Conservation (phyloP, 1,140 invertebrate genomes). For the Cydia amplana region DNA sequence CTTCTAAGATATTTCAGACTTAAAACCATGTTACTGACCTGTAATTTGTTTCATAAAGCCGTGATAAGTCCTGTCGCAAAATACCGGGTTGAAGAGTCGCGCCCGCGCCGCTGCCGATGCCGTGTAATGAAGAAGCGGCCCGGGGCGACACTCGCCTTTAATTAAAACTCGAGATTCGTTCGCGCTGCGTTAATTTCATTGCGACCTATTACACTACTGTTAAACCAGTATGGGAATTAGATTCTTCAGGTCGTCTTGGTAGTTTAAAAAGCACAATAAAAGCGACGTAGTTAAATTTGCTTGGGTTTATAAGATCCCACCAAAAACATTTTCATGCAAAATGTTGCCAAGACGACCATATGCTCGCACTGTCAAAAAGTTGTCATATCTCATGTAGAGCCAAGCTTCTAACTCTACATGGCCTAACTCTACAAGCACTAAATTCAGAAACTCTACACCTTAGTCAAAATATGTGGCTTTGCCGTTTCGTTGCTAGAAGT, state of each 20-base stretch:
- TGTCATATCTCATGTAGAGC: no score
- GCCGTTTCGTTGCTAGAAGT: no score
- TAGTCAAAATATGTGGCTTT: no score
- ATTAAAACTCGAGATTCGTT: conserved; percentile 62
- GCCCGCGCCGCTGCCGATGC: conserved; percentile 12
- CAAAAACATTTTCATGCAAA: no score
- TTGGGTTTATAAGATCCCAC: no score
- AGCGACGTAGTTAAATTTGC: no score
- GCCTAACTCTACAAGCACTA: no score
- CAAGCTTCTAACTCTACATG: no score
- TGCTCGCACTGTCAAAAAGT: no score
- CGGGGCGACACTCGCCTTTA: conserved; percentile 48
- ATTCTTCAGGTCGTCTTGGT: not conserved
- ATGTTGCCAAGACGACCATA: no score
- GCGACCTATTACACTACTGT: conserved; percentile 14
- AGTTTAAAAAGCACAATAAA: not conserved
- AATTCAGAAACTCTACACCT: no score
- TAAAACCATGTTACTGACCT: not conserved
- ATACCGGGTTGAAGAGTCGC: conserved; percentile 6
- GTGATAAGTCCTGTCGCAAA: conserved; percentile 3
- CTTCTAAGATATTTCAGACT: no score
- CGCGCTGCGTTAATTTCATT: conserved; percentile 52
- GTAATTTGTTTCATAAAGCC: not conserved
- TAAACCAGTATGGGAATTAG: not conserved
- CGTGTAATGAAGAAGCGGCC: conserved; percentile 29